phyloP scores from a whole-genome alignment of 2,888 invertebrate genomes.

The Synergus umbraculus region DNA sequence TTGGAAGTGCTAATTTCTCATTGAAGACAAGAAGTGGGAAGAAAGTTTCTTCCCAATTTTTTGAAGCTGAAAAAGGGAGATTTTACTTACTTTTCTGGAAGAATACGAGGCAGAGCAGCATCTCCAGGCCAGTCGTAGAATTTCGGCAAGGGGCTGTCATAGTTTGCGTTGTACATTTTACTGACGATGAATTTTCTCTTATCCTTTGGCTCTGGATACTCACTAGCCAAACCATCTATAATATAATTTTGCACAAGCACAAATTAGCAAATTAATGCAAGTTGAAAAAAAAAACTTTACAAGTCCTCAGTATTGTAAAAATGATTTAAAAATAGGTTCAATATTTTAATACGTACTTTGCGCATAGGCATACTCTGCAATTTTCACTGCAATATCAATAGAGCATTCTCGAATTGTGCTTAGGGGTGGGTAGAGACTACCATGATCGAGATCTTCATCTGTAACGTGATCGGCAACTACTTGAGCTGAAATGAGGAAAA shows the following conservation, averaged over 20 bases:
- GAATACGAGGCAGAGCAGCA: conserved; percentile 71
- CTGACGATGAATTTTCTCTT: conserved; percentile 84
- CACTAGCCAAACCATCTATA: conserved; percentile 87
- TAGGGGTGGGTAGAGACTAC: conserved; percentile 96
- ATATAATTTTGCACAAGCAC: conserved; percentile 47
- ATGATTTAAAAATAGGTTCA: neutral
- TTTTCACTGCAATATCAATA: conserved; percentile 90
- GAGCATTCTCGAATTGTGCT: conserved; percentile 91
- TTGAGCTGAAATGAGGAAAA: conserved; percentile 97
- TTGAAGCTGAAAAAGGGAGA: neutral
- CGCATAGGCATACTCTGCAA: conserved; percentile 93
- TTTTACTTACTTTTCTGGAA: conserved; percentile 74
- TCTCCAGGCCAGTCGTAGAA: conserved; percentile 78
- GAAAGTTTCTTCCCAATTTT: neutral
- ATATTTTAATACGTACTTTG: conserved; percentile 81
- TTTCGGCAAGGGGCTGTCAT: conserved; percentile 86
- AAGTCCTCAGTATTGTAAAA: neutral
- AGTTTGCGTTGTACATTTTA: conserved; percentile 88
- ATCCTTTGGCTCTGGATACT: conserved; percentile 91
- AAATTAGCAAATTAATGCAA: neutral
- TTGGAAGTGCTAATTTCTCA: conserved; percentile 11
- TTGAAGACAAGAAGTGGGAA: conserved; percentile 3
- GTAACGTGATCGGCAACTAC: conserved; percentile 91
- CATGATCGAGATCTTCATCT: conserved; percentile 88
- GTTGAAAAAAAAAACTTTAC: too few relatives aligned